Evolutionary conservation across 2,888 invertebrate genomes (phyloP), one percentile per base, ranked within the genome.

Genomic region (Drosophila incognita): DNA sequence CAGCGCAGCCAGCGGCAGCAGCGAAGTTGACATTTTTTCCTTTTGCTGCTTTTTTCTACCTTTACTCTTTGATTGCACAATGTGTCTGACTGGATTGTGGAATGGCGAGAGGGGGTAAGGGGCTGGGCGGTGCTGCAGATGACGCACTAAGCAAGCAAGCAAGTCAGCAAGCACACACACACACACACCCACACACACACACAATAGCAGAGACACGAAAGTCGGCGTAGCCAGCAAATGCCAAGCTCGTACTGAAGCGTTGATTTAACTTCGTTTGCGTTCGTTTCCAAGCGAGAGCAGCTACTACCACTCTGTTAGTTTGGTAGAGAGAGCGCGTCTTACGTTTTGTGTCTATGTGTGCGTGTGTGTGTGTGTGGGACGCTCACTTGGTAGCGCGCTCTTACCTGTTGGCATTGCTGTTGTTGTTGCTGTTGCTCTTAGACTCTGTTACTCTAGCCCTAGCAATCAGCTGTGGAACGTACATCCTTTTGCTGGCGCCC

Each of bases 231-330:
- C 64, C 87, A 81, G 63, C 91, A 92, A 92, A 91, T 88, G 92
- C 88, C 91, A 88, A 90, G 83, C 82, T 76, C 60, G 73, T 81
- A 91, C 91, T 91, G 91, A 92, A 80, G 68, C 86, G 75, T 42
- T 62, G 80, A 58, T 68, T 81, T 60, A 77, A 82, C 82, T 87
- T 76, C 87, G 74, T 89, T 87, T 82, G 90, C 78, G 82, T 72
- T 85, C 85, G 86, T 86, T 85, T 86, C 87, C 48, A 24, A 69
- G 65, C 81, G 70, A 48, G 56, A 33, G 63, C 38, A 36, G 49
- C 24, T 36, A 15, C 36, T 49, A 33, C 13, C 24, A 35, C 57
- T 57, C 57, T 57, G 57, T 21, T 31, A 31, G 29, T 31, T 8
- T 27, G 36, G 36, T 36, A 21, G 35, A 49, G 46, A 46, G 59